Base-by-base conservation (phyloP, 2,888 invertebrate species). In the Dioctria linearis region DNA sequence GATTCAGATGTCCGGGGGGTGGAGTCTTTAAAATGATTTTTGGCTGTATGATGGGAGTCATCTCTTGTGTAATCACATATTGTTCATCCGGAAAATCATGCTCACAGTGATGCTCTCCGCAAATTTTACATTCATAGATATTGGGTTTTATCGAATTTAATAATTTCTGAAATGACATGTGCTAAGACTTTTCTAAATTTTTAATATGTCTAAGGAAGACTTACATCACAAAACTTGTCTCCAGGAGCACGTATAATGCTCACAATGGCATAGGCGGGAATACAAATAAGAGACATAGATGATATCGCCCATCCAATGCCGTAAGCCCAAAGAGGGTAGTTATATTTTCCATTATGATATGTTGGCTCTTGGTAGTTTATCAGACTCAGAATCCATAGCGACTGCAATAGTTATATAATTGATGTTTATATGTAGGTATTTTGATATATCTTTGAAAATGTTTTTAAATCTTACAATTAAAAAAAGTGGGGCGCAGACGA, bases 281-380 rank as follows among this genome's bases (percentile, higher is more conserved):
- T 95, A 88, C 96, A 96, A 46, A 95, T 88, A 81, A 97, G 91
- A 0, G 96, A 96, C 57, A 95, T 89, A 9, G 94, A 94, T 0
- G 96, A 94, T 83, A 97, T 94, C 84, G 92, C 90, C 97, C 97
- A 97, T 63, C 97, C 97, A 76, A 97, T 90, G 13, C 92, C 93
- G 85, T 95, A 94, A 40, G 96, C 95, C 96, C 97, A 97, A 80
- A 90, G 89, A 0, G 97, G 97, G 88, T 96, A 97, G 76, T 90
- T 89, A 85, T 95, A 95, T 80, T 91, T 90, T 81, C 95, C 95
- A 85, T 95, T 95, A 84, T 95, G 94, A 87, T 96, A 96, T 46
- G 94, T 94, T 8, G 96, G 95, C 66, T 95, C 94, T 85, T 94
- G 93, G 88, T 97, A 97, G 89, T 96, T 96, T 80, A 96, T 94